Base-by-base conservation (phyloP, 2,888 invertebrate species). In the Hypsopygia costalis region DNA sequence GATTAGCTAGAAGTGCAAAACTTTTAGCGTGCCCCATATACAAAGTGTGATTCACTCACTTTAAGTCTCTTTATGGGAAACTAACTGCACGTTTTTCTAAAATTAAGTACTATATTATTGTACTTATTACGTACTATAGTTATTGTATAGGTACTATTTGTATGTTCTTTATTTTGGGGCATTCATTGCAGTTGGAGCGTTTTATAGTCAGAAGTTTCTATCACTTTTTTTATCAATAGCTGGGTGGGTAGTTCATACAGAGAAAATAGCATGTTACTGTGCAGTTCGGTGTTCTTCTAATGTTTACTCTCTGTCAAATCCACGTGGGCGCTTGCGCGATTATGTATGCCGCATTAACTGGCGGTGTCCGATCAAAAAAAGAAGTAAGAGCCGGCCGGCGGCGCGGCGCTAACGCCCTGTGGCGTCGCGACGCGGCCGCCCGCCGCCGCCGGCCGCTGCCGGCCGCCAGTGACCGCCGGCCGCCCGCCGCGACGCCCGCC, bases 241-340 rank as follows among this genome's bases (percentile, higher is more conserved):
- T n/a, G n/a, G n/a, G n/a, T n/a, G n/a, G n/a, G n/a, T n/a, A n/a
- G n/a, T n/a, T n/a, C n/a, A n/a, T n/a, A n/a, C n/a, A n/a, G n/a
- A n/a, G n/a, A n/a, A n/a, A n/a, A n/a, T n/a, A n/a, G n/a, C n/a
- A n/a, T n/a, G n/a, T n/a, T n/a, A n/a, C n/a, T n/a, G n/a, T 16
- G 21, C 31, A 42, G 46, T 44, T 44, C 44, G 42, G 8, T 27
- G 25, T 10, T 8, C 16, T 11, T 20, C 28, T 33, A 27, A 41
- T 56, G 57, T 58, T 56, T 52, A 55, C 56, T 51, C 51, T 48
- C 49, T 43, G 44, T 44, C 11, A 38, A 43, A 44, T 29, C 40
- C 56, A 54, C 54, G 58, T 55, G 62, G 52, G 69, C 77, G 76
- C 78, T 49, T 73, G 77, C 77, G 77, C 75, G 73, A 51, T 51